Evolutionary conservation across 2,797 vertebrate species (phyloP).

Genomic region (Loriculus beryllinus): DNA sequence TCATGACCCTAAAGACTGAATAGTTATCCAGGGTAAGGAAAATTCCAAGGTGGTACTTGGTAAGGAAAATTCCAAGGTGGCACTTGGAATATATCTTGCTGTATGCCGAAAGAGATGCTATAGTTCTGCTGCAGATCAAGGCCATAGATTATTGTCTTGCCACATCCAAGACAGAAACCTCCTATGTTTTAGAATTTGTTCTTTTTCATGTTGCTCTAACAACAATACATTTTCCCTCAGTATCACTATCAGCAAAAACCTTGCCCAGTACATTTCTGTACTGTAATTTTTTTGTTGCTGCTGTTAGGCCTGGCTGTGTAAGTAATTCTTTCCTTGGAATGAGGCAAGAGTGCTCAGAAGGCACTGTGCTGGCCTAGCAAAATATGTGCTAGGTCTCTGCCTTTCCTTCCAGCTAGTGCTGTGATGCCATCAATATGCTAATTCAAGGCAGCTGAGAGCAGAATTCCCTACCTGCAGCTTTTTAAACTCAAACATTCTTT

Average conservation of each 20-base stretch:
- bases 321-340: background rate
- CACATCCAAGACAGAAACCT: background rate
- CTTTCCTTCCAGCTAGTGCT: slow-evolving; percentile 8
- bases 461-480: slow-evolving; percentile 57
- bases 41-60: background rate
- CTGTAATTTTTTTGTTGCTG: background rate
- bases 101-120: background rate
- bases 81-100: background rate
- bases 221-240: background rate
- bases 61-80: background rate
- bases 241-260: background rate
- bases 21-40: background rate
- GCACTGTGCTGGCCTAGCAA: background rate
- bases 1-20: background rate
- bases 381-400: background rate
- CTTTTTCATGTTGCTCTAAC: background rate
- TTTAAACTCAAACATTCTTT: slow-evolving; percentile 64
- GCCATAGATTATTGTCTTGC: background rate
- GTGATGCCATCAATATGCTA: slow-evolving; percentile 56
- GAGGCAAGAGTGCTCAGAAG: background rate
- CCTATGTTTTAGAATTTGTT: background rate
- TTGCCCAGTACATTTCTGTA: background rate
- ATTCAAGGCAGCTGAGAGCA: slow-evolving; percentile 53
- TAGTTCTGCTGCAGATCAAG: background rate
- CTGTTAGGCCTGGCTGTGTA: background rate